Evolutionary conservation across 2,797 vertebrate species (phyloP), one percentile per base, ranked within the genome.

Genomic region (Cuculus canorus): DNA sequence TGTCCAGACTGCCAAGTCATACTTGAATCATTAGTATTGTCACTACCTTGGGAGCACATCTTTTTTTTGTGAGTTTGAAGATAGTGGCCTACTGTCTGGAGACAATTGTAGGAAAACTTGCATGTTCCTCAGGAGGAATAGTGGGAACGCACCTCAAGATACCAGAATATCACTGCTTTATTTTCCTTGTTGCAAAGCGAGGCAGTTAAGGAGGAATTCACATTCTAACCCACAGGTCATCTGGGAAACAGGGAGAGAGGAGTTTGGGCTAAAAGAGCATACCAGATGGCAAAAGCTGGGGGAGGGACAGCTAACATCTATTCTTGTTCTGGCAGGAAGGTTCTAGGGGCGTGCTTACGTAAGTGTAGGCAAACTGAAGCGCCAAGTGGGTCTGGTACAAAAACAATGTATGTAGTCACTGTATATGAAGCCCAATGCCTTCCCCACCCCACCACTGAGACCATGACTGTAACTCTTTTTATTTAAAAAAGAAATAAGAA

Each of bases 291-390:
- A 83, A 45, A 72, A 35, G 63, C 5, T 6, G 3, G 14, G n/a
- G 35, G 33, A 35, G 13, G 18, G 28, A 50, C 11, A 5, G n/a
- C 50, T n/a, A 27, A 24, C 17, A 19, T 4, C 13, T 12, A 8
- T 33, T 30, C 33, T 32, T 56, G 59, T 37, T 68, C 13, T 5
- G 37, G 32, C 73, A 45, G 85, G 33, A 53, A 18, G 78, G 47
- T 37, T 70, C 43, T 4, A 11, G 18, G 25, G 10, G 27, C 19
- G 27, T 0, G 1, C 13, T 48, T 18, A 33, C 1, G 0, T 6
- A 52, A 19, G 2, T 14, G 47, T 4, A 28, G 47, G 30, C 30
- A 57, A 82, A 19, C 32, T 16, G 3, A 57, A 77, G 41, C 5
- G 21, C 60, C 45, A 23, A 41, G 35, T 47, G 30, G 39, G 39